phyloP scores from a whole-genome alignment of 2,888 invertebrate genomes.

The Trachelus iudaicus region DNA sequence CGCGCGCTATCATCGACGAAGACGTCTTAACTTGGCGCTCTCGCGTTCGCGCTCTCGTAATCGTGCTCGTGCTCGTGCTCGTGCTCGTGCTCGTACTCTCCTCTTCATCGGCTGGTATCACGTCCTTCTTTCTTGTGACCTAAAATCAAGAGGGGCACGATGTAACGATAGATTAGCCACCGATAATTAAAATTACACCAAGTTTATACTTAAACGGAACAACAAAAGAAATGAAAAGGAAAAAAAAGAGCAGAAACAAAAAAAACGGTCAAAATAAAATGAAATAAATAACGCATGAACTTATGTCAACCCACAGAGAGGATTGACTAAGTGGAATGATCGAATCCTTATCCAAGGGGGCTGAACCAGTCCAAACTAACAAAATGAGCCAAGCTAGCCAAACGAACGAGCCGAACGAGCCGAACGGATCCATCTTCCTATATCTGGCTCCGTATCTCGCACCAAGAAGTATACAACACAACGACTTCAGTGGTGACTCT shows the following conservation, averaged over 20 bases:
- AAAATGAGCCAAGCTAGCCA: no score
- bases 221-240: neutral
- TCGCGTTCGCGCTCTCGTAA: conserved; percentile 21
- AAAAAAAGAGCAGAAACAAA: neutral
- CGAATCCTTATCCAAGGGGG: no score
- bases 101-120: conserved; percentile 60
- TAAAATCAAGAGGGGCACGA: conserved; percentile 22
- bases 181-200: neutral
- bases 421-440: no score
- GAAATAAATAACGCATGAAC: no score
- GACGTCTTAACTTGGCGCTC: neutral
- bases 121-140: conserved; percentile 51
- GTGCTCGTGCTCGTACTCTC: conserved; percentile 38
- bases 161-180: neutral
- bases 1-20: conserved; percentile 42
- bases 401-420: no score
- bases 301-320: no score
- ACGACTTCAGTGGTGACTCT: no score
- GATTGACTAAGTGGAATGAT: no score
- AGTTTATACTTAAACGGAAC: neutral
- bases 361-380: no score
- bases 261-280: neutral
- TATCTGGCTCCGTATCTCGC: no score
- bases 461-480: no score
- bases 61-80: conserved; percentile 29